A percentile compares a stretch with the other conserved stretches of the same genome.
These are phyloP conservation scores for Pemphigus obesinymphae DNA, from an alignment of 1,140 invertebrate genomes.

Conservation along the genomic window DNA sequence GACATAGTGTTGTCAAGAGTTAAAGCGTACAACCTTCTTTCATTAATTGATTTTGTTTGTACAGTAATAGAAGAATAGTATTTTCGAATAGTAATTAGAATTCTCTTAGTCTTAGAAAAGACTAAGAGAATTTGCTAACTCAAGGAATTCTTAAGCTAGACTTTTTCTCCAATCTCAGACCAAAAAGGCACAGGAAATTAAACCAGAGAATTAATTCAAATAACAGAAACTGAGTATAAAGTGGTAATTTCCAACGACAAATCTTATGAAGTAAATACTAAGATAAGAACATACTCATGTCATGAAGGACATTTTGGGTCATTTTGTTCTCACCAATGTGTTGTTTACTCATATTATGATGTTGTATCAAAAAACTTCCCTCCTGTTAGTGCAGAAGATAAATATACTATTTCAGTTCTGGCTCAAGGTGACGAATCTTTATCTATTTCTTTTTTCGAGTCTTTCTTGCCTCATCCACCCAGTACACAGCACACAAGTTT, in stretches of 20 bases:
- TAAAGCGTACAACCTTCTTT: not conserved
- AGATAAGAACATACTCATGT: not conserved
- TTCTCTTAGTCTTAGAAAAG: too few relatives aligned
- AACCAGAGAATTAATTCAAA: not conserved
- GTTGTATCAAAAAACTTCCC: not conserved
- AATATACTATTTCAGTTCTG: not conserved
- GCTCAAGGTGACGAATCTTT: not conserved
- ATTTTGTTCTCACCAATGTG: conserved; percentile 16
- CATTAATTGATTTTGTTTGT: not conserved
- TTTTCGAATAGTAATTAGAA: too few relatives aligned
- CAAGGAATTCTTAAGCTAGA: not conserved
- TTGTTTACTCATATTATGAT: not conserved
- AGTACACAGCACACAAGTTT: not conserved
- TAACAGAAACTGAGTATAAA: not conserved
- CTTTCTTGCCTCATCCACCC: not conserved
- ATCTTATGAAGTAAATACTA: not conserved
- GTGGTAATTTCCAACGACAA: not conserved
- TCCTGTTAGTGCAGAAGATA: not conserved
- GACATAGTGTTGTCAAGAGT: not conserved
- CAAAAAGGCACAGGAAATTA: not conserved
- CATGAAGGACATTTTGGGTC: not conserved
- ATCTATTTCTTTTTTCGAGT: not conserved
- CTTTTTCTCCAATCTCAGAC: not conserved
- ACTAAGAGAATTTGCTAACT: not conserved
- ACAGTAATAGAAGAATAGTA: conserved; percentile 3